Conservation (phyloP, 2,888 invertebrate genomes). For the Apamea monoglypha region DNA sequence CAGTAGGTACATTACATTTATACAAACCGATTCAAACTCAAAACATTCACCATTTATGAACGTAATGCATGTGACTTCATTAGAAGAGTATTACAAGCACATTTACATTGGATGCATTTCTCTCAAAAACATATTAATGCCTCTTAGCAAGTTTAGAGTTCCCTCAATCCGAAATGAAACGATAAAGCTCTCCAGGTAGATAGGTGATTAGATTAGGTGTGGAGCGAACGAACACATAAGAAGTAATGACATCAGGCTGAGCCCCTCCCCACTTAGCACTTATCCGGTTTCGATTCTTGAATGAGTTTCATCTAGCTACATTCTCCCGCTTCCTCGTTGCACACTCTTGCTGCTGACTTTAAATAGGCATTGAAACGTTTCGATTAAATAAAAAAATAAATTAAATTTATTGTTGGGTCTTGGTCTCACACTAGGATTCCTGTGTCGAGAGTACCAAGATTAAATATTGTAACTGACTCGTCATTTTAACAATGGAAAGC, state of each 20-base stretch:
- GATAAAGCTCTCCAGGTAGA: constrained; percentile 60
- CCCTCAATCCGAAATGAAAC: constrained; percentile 55
- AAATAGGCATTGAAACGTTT: background rate
- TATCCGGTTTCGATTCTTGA: constrained; percentile 62
- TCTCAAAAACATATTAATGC: constrained; percentile 35
- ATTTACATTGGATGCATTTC: constrained; percentile 22
- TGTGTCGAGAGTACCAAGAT: background rate
- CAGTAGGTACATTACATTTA: background rate
- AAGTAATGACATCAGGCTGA: constrained; percentile 61
- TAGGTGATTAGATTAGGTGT: constrained; percentile 66
- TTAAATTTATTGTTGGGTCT: background rate
- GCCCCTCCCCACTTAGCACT: constrained; percentile 59
- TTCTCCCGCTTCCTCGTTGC: constrained; percentile 35
- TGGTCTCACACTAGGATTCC: background rate
- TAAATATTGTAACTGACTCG: background rate
- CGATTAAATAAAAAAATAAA: background rate
- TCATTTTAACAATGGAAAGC: background rate
- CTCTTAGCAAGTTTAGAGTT: constrained; percentile 44
- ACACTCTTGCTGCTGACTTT: constrained; percentile 26
- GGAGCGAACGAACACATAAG: constrained; percentile 61
- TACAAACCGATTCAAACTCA: background rate
- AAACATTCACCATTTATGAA: background rate
- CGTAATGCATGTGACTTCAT: background rate
- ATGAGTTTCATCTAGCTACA: constrained; percentile 57
- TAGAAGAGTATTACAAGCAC: background rate